These are phyloP conservation scores for Spodoptera exigua DNA, from an alignment of 2,888 invertebrate species.

Conservation along the genomic window DNA sequence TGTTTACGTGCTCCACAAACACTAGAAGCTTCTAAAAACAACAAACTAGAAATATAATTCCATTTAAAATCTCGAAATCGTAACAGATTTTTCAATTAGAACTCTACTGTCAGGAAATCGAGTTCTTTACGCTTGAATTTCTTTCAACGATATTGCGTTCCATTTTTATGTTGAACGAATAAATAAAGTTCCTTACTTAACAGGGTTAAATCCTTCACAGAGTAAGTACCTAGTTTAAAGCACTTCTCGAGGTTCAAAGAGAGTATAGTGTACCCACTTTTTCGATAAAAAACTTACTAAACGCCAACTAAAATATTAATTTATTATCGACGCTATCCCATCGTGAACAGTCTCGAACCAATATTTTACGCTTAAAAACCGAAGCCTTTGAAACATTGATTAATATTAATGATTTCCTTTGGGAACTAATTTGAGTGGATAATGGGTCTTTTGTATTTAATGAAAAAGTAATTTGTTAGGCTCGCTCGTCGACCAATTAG, in stretches of 20 bases:
- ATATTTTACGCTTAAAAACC: slow-evolving; percentile 54
- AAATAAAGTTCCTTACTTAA: neutral
- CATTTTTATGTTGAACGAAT: slow-evolving; percentile 25
- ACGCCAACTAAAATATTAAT: slow-evolving; percentile 33
- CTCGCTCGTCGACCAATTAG: slow-evolving; percentile 75
- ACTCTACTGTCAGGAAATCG: slow-evolving; percentile 60
- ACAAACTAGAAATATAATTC: neutral
- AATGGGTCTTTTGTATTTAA: slow-evolving; percentile 85
- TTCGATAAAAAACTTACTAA: slow-evolving; percentile 6
- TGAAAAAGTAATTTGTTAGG: slow-evolving; percentile 84
- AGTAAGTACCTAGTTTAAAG: neutral
- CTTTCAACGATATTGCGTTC: slow-evolving; percentile 45
- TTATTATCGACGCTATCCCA: slow-evolving; percentile 43
- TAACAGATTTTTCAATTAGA: slow-evolving; percentile 55
- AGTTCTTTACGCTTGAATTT: slow-evolving; percentile 51
- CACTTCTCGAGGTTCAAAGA: slow-evolving; percentile 8
- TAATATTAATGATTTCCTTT: slow-evolving; percentile 86
- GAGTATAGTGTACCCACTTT: slow-evolving; percentile 5
- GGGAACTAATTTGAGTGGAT: slow-evolving; percentile 86
- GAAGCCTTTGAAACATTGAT: slow-evolving; percentile 82
- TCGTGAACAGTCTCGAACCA: slow-evolving; percentile 33
- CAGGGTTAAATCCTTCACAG: neutral
- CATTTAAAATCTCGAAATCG: slow-evolving; percentile 16
- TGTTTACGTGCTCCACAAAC: too few species aligned
- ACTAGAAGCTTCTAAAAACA: too few species aligned